phyloP scores from a whole-genome alignment of 2,888 invertebrate genomes.

The Asteroscopus sphinx region DNA sequence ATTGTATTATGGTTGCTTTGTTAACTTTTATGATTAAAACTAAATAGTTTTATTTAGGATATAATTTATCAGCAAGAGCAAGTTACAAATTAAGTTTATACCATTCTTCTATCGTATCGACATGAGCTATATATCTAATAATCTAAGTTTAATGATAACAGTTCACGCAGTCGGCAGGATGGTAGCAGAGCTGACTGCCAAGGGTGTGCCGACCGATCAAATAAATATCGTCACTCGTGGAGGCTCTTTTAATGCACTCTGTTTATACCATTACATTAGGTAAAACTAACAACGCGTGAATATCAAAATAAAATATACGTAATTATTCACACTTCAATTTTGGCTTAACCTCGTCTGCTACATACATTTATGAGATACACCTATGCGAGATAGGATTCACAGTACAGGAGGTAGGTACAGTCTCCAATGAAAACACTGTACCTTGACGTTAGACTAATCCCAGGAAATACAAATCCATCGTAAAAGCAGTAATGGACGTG shows the following conservation, averaged over 20 bases:
- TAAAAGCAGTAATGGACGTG: not conserved
- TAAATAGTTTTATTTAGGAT: conserved; percentile 24
- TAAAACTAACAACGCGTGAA: conserved; percentile 10
- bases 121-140: no score
- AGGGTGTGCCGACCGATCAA: no score
- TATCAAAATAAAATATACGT: conserved; percentile 9
- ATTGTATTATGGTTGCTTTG: conserved; percentile 36
- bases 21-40: conserved; percentile 45
- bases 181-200: no score
- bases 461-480: conserved; percentile 1
- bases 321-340: conserved; percentile 5
- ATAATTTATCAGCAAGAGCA: conserved; percentile 18
- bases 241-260: no score
- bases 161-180: no score
- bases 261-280: no score
- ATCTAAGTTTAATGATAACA: no score
- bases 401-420: no score
- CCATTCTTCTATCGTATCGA: no score
- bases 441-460: conserved; percentile 3
- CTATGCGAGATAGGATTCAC: conserved; percentile 12
- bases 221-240: no score
- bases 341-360: conserved; percentile 17
- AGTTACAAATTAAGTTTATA: conserved; percentile 5
- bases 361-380: conserved; percentile 12
- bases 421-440: conserved; percentile 17